Conservation (phyloP, 1,140 invertebrate genomes). For the Drosophila subpulchrella region DNA sequence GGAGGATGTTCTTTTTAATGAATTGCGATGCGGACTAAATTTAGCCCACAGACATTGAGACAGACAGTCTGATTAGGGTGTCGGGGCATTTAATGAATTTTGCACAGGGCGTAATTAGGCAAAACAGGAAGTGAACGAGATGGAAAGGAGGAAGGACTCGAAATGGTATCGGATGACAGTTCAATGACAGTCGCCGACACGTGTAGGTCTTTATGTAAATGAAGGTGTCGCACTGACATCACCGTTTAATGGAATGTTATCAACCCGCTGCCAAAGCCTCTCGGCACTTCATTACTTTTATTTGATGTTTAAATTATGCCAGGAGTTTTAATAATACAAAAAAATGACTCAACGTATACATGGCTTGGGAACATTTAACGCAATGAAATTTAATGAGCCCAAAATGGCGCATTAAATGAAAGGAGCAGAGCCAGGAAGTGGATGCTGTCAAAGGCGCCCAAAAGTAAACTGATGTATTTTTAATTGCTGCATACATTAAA, state of each 20-base stretch:
- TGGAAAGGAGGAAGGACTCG: slow-evolving; percentile 9
- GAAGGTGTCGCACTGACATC: slow-evolving; percentile 57
- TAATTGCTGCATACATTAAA: slow-evolving; percentile 81
- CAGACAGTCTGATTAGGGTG: slow-evolving; percentile 31
- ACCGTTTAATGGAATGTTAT: slow-evolving; percentile 50
- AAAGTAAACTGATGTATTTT: slow-evolving; percentile 71
- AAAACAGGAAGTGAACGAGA: slow-evolving; percentile 31
- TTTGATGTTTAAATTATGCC: slow-evolving; percentile 66
- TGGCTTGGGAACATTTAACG: slow-evolving; percentile 25
- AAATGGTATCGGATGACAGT: slow-evolving; percentile 50
- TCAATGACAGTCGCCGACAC: slow-evolving; percentile 50
- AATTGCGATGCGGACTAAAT: slow-evolving; percentile 57
- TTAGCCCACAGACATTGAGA: slow-evolving; percentile 36
- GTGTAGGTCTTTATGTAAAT: slow-evolving; percentile 55
- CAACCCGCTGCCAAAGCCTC: slow-evolving; percentile 11
- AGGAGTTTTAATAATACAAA: slow-evolving; percentile 24
- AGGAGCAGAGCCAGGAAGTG: slow-evolving; percentile 21
- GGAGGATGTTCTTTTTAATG: slow-evolving; percentile 70
- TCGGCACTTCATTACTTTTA: slow-evolving; percentile 23
- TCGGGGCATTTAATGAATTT: slow-evolving; percentile 60
- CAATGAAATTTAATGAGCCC: slow-evolving; percentile 72
- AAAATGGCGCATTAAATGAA: slow-evolving; percentile 54
- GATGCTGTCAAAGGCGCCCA: slow-evolving; percentile 27
- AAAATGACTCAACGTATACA: slow-evolving; percentile 38
- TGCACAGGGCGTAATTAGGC: slow-evolving; percentile 54